A percentile compares a stretch with the other conserved stretches of the same genome.
Evolutionary conservation across 2,113 vertebrate species (phyloP).

Genomic region (Ceyx margarethae): DNA sequence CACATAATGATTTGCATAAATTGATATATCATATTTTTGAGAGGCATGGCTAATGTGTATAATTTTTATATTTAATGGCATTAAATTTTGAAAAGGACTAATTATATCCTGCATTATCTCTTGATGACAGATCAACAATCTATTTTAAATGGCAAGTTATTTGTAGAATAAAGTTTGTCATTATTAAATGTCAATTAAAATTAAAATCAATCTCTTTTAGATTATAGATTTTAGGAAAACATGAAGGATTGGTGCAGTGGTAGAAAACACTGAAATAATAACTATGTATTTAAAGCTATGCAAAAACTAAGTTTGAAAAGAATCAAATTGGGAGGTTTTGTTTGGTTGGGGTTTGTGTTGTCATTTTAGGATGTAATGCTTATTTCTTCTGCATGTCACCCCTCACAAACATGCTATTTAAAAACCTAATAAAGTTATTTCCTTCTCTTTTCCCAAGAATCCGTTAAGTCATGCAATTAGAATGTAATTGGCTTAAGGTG

Average conservation of each 20-base stretch:
- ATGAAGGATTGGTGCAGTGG: background rate
- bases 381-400: constrained; percentile 13
- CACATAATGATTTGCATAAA: constrained; percentile 64
- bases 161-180: constrained; percentile 51
- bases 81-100: constrained; percentile 68
- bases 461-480: constrained; percentile 47
- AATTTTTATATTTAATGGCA: constrained; percentile 68
- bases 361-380: constrained; percentile 2
- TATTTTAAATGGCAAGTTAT: constrained; percentile 68
- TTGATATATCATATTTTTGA: constrained; percentile 29
- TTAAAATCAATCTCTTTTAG: constrained; percentile 45
- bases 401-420: background rate
- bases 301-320: background rate
- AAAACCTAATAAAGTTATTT: constrained; percentile 33
- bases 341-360: too few relatives aligned
- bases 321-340: too few relatives aligned
- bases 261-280: constrained; percentile 15
- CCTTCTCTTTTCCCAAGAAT: constrained; percentile 41
- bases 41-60: constrained; percentile 63
- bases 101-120: constrained; percentile 66
- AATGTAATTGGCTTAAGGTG: constrained; percentile 70
- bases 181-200: constrained; percentile 62
- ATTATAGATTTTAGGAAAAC: constrained; percentile 35
- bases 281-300: background rate
- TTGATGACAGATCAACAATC: constrained; percentile 60